Percentiles rank a stretch among this genome's conserved stretches.
Conservation (phyloP, 2,888 invertebrate species). For the Eilema griseolum region DNA sequence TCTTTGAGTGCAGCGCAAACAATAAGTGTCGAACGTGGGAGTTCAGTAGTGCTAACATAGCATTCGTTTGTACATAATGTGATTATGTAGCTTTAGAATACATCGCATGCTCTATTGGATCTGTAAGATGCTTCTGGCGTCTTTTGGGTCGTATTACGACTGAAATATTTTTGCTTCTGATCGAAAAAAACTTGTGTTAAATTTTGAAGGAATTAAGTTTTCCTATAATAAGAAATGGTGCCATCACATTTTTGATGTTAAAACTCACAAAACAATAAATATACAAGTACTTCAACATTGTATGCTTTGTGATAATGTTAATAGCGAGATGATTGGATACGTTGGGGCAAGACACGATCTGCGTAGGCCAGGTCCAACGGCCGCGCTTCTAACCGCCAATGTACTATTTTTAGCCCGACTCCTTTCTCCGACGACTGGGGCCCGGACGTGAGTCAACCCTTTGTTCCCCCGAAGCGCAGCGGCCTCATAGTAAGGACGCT, state of each 20-base stretch:
- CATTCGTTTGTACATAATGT: constrained; percentile 64
- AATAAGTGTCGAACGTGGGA: constrained; percentile 81
- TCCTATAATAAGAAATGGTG: not conserved
- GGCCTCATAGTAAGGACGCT: constrained; percentile 66
- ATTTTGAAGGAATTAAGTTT: not conserved
- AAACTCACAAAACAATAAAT: not conserved
- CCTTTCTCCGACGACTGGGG: constrained; percentile 75
- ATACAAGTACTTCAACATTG: not conserved
- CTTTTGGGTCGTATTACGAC: not conserved
- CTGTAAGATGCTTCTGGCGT: constrained; percentile 70
- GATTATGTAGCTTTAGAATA: constrained; percentile 69
- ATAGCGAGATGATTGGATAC: constrained; percentile 55
- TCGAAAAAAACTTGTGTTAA: not conserved
- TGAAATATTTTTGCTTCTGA: not conserved
- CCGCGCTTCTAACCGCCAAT: constrained; percentile 71
- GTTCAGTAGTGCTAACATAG: constrained; percentile 66
- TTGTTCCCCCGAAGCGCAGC: constrained; percentile 73
- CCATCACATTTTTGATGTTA: too few relatives aligned
- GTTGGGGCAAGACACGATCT: constrained; percentile 61
- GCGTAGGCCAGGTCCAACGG: constrained; percentile 77
- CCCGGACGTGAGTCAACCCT: constrained; percentile 83
- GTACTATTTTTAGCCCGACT: constrained; percentile 78
- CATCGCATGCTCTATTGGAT: constrained; percentile 74
- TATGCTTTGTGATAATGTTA: constrained; percentile 8
- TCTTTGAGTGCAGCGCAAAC: constrained; percentile 81